Evolutionary conservation across 2,113 vertebrate species (phyloP).

Genomic region (Toxotes jaculatrix): DNA sequence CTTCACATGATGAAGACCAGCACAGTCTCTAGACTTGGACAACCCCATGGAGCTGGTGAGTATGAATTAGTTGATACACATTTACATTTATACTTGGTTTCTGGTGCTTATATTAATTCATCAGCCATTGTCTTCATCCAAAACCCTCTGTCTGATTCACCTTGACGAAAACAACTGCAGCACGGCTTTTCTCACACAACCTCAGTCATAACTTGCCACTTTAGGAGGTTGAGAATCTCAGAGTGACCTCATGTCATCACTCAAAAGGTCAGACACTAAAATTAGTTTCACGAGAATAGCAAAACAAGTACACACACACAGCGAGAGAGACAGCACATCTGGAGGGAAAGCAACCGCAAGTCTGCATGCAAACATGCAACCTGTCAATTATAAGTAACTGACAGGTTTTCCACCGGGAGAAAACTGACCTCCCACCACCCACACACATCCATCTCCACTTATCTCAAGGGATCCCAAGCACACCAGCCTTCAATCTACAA

Average conservation of each 20-base stretch:
- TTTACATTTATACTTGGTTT: background rate
- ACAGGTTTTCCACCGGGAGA: slow-evolving; percentile 56
- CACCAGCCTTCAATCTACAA: slow-evolving; percentile 59
- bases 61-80: no score
- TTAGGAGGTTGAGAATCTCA: background rate
- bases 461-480: slow-evolving; percentile 56
- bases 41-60: no score
- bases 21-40: no score
- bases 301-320: slow-evolving; percentile 4
- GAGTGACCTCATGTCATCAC: background rate
- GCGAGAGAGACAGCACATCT: slow-evolving; percentile 18
- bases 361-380: slow-evolving; percentile 25
- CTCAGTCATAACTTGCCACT: background rate
- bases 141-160: no score
- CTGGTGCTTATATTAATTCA: background rate
- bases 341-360: slow-evolving; percentile 10
- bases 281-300: background rate
- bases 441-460: slow-evolving; percentile 42
- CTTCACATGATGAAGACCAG: no score
- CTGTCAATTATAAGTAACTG: slow-evolving; percentile 65
- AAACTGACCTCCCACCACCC: slow-evolving; percentile 49
- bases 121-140: background rate
- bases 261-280: slow-evolving; percentile 12
- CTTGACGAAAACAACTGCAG: background rate
- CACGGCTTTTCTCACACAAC: background rate